Percentiles rank a stretch among this genome's conserved stretches.
phyloP scores from a whole-genome alignment of 2,888 invertebrate genomes.

The Aphidoletes aphidimyza region DNA sequence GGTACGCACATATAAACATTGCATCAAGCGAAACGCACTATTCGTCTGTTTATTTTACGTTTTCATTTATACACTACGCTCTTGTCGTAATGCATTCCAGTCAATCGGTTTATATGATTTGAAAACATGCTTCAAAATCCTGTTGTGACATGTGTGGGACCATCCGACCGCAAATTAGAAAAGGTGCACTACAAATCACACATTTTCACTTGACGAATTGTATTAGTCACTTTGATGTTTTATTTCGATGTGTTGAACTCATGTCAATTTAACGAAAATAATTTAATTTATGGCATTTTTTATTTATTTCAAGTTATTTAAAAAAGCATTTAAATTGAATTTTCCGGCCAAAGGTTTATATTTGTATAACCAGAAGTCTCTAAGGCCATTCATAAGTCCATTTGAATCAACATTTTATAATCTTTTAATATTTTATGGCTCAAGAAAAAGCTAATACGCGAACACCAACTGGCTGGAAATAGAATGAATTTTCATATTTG shows the following conservation, averaged over 20 bases:
- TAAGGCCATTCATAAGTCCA: neutral
- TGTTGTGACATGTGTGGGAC: neutral
- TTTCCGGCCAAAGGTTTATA: neutral
- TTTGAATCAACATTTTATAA: constrained; percentile 13
- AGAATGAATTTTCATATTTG: neutral
- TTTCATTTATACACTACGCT: neutral
- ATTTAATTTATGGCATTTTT: neutral
- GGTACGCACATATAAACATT: neutral
- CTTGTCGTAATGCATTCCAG: constrained; percentile 23
- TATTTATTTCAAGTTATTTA: neutral
- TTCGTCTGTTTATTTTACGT: constrained; percentile 22
- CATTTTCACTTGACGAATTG: neutral
- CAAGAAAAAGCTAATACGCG: neutral
- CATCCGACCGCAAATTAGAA: neutral
- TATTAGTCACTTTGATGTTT: neutral
- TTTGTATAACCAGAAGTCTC: neutral
- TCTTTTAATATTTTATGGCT: neutral
- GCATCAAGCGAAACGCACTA: neutral
- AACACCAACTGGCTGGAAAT: neutral
- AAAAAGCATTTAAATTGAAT: neutral
- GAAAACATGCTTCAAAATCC: neutral
- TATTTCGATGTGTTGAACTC: neutral
- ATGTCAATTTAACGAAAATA: neutral
- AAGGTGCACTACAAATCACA: neutral
- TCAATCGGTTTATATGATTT: neutral